Evolutionary conservation across 1,140 invertebrate species (phyloP), one percentile per base, ranked within the genome.

Genomic region (Drosophila hydei): DNA sequence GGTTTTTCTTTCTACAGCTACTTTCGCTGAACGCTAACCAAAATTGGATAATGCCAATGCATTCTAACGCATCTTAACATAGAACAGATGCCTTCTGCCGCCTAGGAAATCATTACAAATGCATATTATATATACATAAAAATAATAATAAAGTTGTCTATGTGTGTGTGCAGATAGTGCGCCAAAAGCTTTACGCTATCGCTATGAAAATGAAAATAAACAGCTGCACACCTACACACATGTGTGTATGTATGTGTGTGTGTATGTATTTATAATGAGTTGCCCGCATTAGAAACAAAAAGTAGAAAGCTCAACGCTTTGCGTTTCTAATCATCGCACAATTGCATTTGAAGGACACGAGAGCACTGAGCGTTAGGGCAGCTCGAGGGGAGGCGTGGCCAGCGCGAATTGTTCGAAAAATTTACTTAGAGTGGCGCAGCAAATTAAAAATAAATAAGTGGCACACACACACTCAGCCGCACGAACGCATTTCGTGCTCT

Each of bases 271-370:
- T 64, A 55, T 36, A 45, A 33, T 58, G 63, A 65, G 30, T 40
- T 67, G 23, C 38, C 23, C 27, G 60, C 61, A 75, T 78, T 83
- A 76, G 79, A 84, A 84, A 84, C 80, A 88, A 87, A 87, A 87
- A 87, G 83, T 88, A 87, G 88, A 87, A 88, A 83, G 73, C 74
- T 70, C 25, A 54, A 40, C 70, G 71, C 80, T 80, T 75, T 78
- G 72, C 77, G 78, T 81, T 79, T 87, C 79, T 84, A 89, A 88
- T 88, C 84, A 85, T 88, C 78, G 87, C 87, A 87, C 81, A 87
- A 90, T 90, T 90, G 87, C 87, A 90, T 90, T 90, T 90, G 87
- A 90, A 90, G 87, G 87, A 90, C 87, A 90, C 77, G 47, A 76
- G 62, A 47, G 60, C 38, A 6, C 27, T 33, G n/a, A 47, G 54